Evolutionary conservation across 2,888 invertebrate genomes (phyloP).

Genomic region (Noctua fimbriata): DNA sequence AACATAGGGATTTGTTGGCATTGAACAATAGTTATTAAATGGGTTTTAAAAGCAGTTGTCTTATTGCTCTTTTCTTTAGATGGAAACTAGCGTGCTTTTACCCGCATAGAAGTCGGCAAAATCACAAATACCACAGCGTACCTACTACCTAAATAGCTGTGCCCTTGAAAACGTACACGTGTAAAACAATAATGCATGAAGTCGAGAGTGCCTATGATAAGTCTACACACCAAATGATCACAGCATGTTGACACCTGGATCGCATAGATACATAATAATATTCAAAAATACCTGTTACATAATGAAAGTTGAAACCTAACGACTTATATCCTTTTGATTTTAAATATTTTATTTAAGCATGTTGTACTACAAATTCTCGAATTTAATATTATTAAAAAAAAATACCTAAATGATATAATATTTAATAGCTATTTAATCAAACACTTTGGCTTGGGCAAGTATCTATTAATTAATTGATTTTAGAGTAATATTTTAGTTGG

Average conservation of each 20-base stretch:
- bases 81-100: not conserved
- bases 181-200: too few relatives aligned
- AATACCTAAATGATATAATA: not conserved
- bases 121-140: not conserved
- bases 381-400: too few relatives aligned
- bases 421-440: not conserved
- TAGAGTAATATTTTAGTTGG: conserved; percentile 5
- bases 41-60: too few relatives aligned
- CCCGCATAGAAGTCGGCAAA: not conserved
- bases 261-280: too few relatives aligned
- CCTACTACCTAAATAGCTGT: not conserved
- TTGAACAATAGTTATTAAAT: not conserved
- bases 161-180: not conserved
- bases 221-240: too few relatives aligned
- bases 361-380: not conserved
- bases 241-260: not conserved
- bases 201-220: too few relatives aligned
- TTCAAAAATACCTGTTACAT: too few relatives aligned
- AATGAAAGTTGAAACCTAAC: too few relatives aligned
- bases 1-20: not conserved
- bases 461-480: conserved; percentile 14
- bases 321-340: too few relatives aligned
- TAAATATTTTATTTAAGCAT: not conserved
- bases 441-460: not conserved
- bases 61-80: too few relatives aligned